These are phyloP conservation scores for Gadus chalcogrammus DNA, from an alignment of 2,113 vertebrate genomes.

Conservation along the genomic window DNA sequence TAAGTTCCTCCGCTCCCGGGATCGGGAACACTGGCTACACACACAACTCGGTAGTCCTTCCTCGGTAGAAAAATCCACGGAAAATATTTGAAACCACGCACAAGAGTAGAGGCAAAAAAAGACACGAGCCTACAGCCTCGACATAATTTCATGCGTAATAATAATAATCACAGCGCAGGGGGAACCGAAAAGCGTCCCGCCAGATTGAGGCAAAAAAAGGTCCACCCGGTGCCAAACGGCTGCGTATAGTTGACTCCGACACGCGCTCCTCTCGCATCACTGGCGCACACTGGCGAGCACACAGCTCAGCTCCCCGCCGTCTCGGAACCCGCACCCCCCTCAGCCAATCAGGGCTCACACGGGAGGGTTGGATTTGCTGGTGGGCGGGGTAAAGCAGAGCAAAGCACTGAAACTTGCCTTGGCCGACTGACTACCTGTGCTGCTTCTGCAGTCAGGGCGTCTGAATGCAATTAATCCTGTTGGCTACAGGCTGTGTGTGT, in stretches of 20 bases:
- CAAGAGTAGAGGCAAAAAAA: conserved; percentile 35
- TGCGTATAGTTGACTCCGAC: conserved; percentile 53
- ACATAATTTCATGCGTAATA: conserved; percentile 33
- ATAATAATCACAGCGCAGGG: conserved; percentile 12
- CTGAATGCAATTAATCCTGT: conserved; percentile 26
- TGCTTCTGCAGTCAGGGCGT: conserved; percentile 44
- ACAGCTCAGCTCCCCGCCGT: conserved; percentile 66
- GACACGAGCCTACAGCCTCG: conserved; percentile 31
- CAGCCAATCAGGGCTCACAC: conserved; percentile 73
- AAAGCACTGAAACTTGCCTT: conserved; percentile 49
- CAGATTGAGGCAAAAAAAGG: conserved; percentile 42
- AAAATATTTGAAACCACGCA: conserved; percentile 40
- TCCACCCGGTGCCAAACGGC: conserved; percentile 53
- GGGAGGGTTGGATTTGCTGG: conserved; percentile 67
- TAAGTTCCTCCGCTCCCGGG: conserved; percentile 51
- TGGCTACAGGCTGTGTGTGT: too few species aligned
- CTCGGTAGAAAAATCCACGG: conserved; percentile 35
- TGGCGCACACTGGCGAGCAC: conserved; percentile 70
- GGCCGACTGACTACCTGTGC: conserved; percentile 66
- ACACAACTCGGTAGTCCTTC: conserved; percentile 52
- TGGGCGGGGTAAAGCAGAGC: conserved; percentile 68
- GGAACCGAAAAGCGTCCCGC: conserved; percentile 57
- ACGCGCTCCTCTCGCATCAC: conserved; percentile 66
- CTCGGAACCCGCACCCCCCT: conserved; percentile 75
- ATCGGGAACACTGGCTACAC: conserved; percentile 34